A percentile compares a stretch with the other conserved stretches of the same genome.
Evolutionary conservation across 2,888 invertebrate species (phyloP).

Genomic region (Bibio marci): DNA sequence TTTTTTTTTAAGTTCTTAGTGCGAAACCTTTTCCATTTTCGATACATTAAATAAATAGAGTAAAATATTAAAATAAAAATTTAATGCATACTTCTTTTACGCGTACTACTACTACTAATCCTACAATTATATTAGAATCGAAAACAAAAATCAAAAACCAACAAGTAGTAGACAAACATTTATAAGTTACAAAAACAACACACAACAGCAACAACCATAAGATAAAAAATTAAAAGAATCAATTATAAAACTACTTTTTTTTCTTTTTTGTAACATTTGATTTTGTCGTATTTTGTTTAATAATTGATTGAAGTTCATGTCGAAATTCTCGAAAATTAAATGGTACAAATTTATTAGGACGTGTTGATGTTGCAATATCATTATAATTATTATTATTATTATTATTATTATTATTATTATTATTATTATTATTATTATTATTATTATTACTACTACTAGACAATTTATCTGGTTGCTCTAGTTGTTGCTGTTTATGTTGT

Average conservation of each 20-base stretch:
- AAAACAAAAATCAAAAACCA: no score
- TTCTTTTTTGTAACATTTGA: constrained; percentile 1
- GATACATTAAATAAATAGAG: no score
- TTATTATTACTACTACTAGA: not conserved
- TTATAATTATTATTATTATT: not conserved
- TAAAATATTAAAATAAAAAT: no score
- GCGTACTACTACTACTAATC: no score
- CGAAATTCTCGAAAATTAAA: constrained; percentile 5
- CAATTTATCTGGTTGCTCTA: not conserved
- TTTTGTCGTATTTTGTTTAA: constrained; percentile 2
- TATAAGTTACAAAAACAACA: not conserved
- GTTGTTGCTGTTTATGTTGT: no score
- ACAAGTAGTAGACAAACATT: no score
- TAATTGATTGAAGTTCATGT: constrained; percentile 4
- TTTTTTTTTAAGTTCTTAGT: no score
- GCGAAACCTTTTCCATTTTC: no score
- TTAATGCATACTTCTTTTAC: no score
- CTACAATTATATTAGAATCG: no score
- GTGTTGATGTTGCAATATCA: not conserved
- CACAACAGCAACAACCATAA: not conserved
- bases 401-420: not conserved
- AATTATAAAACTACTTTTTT: not conserved
- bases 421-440: not conserved
- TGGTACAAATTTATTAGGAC: not conserved
- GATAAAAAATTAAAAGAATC: not conserved